Evolutionary conservation across 1,140 invertebrate genomes (phyloP), one percentile per base, ranked within the genome.

Genomic region (Platyura marginata): DNA sequence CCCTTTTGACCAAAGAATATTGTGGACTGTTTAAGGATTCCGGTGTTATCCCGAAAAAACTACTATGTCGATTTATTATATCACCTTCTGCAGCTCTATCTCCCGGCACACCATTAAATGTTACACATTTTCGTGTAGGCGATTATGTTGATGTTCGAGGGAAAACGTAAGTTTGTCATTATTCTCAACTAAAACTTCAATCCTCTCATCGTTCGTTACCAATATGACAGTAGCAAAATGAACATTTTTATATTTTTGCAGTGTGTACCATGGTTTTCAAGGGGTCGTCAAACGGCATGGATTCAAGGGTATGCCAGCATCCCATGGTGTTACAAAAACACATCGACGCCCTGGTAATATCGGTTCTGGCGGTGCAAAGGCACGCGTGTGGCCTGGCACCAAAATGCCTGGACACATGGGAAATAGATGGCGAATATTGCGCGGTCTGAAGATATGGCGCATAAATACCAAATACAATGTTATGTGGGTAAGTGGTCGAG

Each of bases 351-450:
- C 79, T 41, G 96, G 95, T 47, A 82, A 82, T 51, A 91, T 94
- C 54, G 92, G 88, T 34, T 74, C 74, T 46, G 86, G 88, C 46
- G 77, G 82, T 42, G 70, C 77, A 50, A 88, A 89, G 61, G 80
- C 71, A 4, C 65, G 88, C 48, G 81, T 98, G 18, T 89, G 87
- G 80, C 88, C 87, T 39, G 95, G 95, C 42, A 93, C 85, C 21
- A 93, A 94, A 68, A 40, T 98, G 80, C 90, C 92, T 34, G 95
- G 95, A 25, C 86, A 94, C 53, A 97, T 98, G 93, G 95, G 95
- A 21, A 82, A 84, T 54, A 68, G 64, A 46, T 85, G 75, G 68
- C 70, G 81, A 48, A 68, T 70, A 25, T 51, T 75, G 11, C 69
- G 69, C 53, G 91, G 89, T 18, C 56, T 87, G 5, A 77, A 78